These are phyloP conservation scores for Chlamydotis undulata DNA, from an alignment of 2,113 vertebrate genomes.

Conservation along the genomic window DNA sequence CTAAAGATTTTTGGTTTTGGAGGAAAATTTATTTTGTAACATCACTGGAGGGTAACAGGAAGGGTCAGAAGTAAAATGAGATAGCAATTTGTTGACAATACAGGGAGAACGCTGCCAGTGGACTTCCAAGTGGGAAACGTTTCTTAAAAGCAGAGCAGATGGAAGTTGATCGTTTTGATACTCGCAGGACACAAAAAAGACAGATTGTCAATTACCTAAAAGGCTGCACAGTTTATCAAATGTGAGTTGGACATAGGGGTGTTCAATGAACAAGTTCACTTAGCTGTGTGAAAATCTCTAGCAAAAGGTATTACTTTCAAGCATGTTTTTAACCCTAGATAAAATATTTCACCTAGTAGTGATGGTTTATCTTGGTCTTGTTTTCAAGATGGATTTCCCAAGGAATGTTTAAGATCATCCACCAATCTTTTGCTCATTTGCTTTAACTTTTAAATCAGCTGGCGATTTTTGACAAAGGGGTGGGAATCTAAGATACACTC, in stretches of 20 bases:
- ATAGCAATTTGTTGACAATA: not conserved
- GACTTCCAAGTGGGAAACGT: not conserved
- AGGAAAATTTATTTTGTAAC: not conserved
- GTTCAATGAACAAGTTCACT: not conserved
- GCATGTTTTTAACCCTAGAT: not conserved
- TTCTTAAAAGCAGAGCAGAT: constrained; percentile 41
- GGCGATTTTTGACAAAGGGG: not conserved
- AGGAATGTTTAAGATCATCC: not conserved
- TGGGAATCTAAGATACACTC: not conserved
- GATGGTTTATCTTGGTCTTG: not conserved
- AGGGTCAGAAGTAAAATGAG: constrained; percentile 12
- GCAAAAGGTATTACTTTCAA: not conserved
- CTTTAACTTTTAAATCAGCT: not conserved
- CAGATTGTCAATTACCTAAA: constrained; percentile 24
- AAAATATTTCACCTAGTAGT: not conserved
- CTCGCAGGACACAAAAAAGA: not conserved
- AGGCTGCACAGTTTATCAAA: constrained; percentile 4
- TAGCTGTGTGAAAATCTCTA: not conserved
- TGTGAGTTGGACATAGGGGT: not conserved
- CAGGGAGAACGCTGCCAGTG: not conserved
- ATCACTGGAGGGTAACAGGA: not conserved
- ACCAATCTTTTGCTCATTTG: not conserved
- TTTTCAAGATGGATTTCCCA: not conserved
- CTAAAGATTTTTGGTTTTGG: not conserved
- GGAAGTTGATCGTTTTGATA: not conserved